phyloP scores from a whole-genome alignment of 2,113 vertebrate species.

The Gallinago undulata region DNA sequence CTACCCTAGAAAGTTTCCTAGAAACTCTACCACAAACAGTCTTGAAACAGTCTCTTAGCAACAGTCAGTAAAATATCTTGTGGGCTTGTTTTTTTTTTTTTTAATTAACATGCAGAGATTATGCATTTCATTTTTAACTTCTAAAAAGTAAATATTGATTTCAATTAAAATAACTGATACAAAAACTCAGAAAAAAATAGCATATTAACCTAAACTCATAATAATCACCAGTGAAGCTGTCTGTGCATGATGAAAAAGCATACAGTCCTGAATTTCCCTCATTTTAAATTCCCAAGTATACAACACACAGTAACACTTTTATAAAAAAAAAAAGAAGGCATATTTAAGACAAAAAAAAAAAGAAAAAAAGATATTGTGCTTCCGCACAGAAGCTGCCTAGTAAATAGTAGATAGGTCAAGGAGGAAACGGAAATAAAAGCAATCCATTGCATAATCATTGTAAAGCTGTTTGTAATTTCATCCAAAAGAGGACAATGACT shows the following conservation, averaged over 20 bases:
- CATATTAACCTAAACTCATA: neutral
- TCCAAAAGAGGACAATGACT: neutral
- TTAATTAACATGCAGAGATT: neutral
- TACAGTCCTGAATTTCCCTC: neutral
- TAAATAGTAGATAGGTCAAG: neutral
- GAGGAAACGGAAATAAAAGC: neutral
- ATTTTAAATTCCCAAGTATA: neutral
- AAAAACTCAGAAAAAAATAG: neutral
- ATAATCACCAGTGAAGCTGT: neutral
- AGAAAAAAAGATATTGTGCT: neutral
- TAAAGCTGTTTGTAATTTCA: neutral
- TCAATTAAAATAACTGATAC: neutral
- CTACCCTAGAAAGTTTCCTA: slow-evolving; percentile 30
- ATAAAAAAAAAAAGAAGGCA: neutral
- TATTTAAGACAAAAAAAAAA: neutral
- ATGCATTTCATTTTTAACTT: neutral
- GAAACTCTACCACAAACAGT: neutral
- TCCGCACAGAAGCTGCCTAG: neutral
- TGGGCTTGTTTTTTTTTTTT: neutral
- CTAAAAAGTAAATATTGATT: neutral
- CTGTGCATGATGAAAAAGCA: neutral
- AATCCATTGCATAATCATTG: neutral
- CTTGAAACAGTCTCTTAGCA: slow-evolving; percentile 62
- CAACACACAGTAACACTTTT: neutral
- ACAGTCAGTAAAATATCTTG: slow-evolving; percentile 42